Evolutionary conservation across 2,888 invertebrate genomes (phyloP), one percentile per base, ranked within the genome.

Genomic region (Lamellibrachia columna): DNA sequence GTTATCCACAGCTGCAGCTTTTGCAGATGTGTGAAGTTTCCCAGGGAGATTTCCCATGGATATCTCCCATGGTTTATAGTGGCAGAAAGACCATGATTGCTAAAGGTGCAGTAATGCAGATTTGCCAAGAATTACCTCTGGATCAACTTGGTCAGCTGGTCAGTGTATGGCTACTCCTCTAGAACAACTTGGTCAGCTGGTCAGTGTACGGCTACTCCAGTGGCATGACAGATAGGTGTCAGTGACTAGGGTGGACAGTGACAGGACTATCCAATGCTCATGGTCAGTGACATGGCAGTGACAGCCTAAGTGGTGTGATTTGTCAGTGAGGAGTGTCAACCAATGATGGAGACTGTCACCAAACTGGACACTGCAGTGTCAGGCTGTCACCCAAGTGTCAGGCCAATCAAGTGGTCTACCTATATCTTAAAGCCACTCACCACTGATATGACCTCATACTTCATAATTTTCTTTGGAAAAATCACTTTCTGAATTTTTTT

Each of bases 301-400:
- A 75, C 75, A 75, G 75, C n/a, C 15, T 75, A 75, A 75, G 75
- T 75, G 75, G 75, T 75, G 22, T 75, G 75, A 75, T 75, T 75
- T 75, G 75, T 75, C 22, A 75, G 22, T 22, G 75, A 75, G n/a
- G 75, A 15, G 2, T 75, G 75, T 75, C 75, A 75, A 2, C 75
- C 75, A 40, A 22, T 11, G 75, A 75, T 75, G 75, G 75, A 75
- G 3, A 75, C 22, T 75, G 75, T 75, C 75, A 75, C 15, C 22
- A 75, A n/a, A n/a, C 55, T 75, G 40, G 40, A 40, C 40, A 40
- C 40, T 40, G 40, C 40, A 40, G 40, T 40, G 40, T 40, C 40
- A 22, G 3, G n/a, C 22, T 75, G 75, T 75, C 75, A 75, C 15
- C 22, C 15, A n/a, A n/a, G 8, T 75, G 75, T 75, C 75, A 75